Base-by-base conservation (phyloP, 2,113 vertebrate genomes). In the Bujurquina vittata region DNA sequence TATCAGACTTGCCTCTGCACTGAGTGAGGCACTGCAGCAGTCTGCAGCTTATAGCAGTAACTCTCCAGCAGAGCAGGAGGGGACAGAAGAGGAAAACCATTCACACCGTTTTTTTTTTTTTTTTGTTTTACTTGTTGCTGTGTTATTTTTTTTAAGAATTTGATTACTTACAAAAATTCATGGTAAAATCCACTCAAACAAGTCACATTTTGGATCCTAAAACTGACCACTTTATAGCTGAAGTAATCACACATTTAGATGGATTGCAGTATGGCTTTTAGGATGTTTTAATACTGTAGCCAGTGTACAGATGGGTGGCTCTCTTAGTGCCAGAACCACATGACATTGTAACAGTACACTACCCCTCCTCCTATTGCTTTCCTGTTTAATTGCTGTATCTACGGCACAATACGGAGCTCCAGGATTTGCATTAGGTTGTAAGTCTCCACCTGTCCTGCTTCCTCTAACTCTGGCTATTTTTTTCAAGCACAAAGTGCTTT, bases 351-450 rank as follows among this genome's bases (percentile, higher is more conserved):
- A 80, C 84, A 58, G 80, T 22, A 33, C 65, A 29, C 22, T 65
- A 84, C 80, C 78, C 85, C 77, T 89, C 75, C 57, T 72, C 40
- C 65, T 52, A 29, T 23, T 72, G 43, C 65, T 52, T 61, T 57
- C 80, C 84, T 83, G 75, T 84, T 52, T 72, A 43, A 20, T 26
- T 72, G 46, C 74, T 91, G 69, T 84, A 93, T 89, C 90, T 88
- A 84, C 83, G 81, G 92, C 67, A 82, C 91, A 92, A 85, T 88
- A 7, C 15, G 61, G 31, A 65, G 80, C 83, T 89, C 22, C 46
- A 83, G 84, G 87, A 86, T 49, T 87, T 84, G 84, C 79, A 85
- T 91, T 89, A 93, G 87, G 81, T 80, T 87, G 40, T 82, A 80
- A 83, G 74, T 81, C 59, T 67, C 74, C 58, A 55, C 33, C 62